Evolutionary conservation across 2,888 invertebrate genomes (phyloP).

Genomic region (Lamproptera curius): DNA sequence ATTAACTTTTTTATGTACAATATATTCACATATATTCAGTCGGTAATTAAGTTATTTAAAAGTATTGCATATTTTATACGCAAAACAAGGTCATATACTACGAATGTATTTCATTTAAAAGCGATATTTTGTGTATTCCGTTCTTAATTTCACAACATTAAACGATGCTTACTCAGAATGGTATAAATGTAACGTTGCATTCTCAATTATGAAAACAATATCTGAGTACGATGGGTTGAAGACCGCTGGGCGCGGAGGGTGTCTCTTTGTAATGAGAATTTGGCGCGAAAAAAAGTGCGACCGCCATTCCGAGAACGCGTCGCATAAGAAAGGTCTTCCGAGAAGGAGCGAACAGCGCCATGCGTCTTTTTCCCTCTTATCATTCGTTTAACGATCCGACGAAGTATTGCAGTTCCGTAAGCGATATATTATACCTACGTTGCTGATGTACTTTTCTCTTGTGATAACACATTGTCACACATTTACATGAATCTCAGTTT

Average conservation of each 20-base stretch:
- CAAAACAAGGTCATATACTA: too few relatives aligned
- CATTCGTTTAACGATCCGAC: slow-evolving; percentile 29
- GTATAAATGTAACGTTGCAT: too few relatives aligned
- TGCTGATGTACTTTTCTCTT: neutral
- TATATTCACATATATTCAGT: too few relatives aligned
- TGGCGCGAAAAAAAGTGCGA: slow-evolving; percentile 42
- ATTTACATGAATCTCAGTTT: too few relatives aligned
- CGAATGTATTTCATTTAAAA: too few relatives aligned
- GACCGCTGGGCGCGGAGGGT: slow-evolving; percentile 17
- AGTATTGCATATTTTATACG: too few relatives aligned
- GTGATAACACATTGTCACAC: too few relatives aligned
- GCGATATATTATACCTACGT: slow-evolving; percentile 10
- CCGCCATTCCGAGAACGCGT: slow-evolving; percentile 44
- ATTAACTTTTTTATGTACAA: too few relatives aligned
- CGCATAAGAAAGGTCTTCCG: slow-evolving; percentile 43
- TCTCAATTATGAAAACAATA: slow-evolving; percentile 1
- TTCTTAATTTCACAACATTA: too few relatives aligned
- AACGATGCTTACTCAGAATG: too few relatives aligned
- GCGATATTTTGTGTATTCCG: too few relatives aligned
- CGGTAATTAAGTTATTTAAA: too few relatives aligned
- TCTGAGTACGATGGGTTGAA: neutral
- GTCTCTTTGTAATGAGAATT: slow-evolving; percentile 50
- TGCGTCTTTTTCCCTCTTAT: slow-evolving; percentile 27
- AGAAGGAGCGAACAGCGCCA: slow-evolving; percentile 38
- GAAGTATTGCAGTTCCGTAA: slow-evolving; percentile 4